These are phyloP conservation scores for Ferrisia virgata DNA, from an alignment of 2,888 invertebrate genomes.

Conservation along the genomic window DNA sequence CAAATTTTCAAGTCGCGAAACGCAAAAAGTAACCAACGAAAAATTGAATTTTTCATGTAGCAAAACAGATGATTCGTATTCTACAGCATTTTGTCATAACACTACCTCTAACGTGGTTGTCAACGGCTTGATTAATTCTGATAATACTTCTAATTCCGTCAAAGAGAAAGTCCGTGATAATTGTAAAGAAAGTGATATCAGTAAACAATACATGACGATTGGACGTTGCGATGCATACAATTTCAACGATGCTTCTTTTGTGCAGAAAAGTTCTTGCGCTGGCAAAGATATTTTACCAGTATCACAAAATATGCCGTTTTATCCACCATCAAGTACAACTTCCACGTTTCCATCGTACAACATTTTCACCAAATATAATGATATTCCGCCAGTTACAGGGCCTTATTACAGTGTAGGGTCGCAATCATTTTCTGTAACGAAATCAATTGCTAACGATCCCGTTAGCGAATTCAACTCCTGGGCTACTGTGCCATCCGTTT, in stretches of 20 bases:
- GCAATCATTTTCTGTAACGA: slow-evolving; percentile 16
- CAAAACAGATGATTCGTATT: neutral
- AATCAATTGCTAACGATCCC: neutral
- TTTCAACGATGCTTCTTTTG: neutral
- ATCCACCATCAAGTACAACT: neutral
- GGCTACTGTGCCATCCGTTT: slow-evolving; percentile 1
- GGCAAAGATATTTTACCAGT: neutral
- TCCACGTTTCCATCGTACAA: slow-evolving; percentile 25
- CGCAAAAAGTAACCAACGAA: neutral
- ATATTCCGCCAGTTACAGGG: slow-evolving; percentile 9
- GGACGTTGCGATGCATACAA: neutral
- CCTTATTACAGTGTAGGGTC: slow-evolving; percentile 33
- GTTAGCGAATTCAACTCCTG: slow-evolving; percentile 22
- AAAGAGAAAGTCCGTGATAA: neutral
- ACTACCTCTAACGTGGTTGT: neutral
- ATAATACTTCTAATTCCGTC: neutral
- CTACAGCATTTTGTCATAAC: neutral
- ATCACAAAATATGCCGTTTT: slow-evolving; percentile 26
- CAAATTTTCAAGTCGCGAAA: neutral
- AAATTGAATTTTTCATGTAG: neutral
- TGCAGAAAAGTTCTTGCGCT: neutral
- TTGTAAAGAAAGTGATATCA: neutral
- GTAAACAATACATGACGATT: neutral
- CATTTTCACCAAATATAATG: slow-evolving; percentile 39
- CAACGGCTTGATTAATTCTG: neutral